phyloP scores from a whole-genome alignment of 2,888 invertebrate genomes.

The Glyphotaelius pellucidus region DNA sequence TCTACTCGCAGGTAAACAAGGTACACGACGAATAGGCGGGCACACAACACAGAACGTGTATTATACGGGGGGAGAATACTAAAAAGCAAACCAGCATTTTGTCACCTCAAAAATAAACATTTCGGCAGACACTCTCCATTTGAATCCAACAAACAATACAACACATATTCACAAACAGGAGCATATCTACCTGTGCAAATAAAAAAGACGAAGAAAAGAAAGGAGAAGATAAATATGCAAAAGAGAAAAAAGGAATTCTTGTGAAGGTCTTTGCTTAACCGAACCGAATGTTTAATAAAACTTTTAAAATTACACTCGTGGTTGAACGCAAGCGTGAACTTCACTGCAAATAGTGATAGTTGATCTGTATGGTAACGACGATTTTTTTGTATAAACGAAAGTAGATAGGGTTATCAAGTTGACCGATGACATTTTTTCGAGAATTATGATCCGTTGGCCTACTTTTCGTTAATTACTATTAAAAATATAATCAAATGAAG shows the following conservation, averaged over 20 bases:
- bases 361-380: too few relatives aligned
- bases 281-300: too few relatives aligned
- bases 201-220: too few relatives aligned
- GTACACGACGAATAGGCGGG: neutral
- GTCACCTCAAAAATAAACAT: neutral
- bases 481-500: neutral
- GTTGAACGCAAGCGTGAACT: neutral
- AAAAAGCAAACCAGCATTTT: neutral
- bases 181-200: neutral
- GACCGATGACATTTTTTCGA: neutral
- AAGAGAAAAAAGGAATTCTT: too few relatives aligned
- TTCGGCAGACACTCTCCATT: neutral
- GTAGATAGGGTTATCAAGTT: neutral
- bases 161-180: neutral
- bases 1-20: neutral
- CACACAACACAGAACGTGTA: neutral
- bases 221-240: too few relatives aligned
- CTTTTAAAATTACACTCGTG: neutral
- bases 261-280: too few relatives aligned
- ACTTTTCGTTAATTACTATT: neutral
- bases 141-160: neutral
- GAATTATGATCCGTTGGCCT: neutral
- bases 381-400: too few relatives aligned
- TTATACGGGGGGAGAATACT: neutral
- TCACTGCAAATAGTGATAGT: too few relatives aligned